Percentiles rank a stretch among this genome's conserved stretches.
These are phyloP conservation scores for Bilobella aurantiaca DNA, from an alignment of 1,140 invertebrate genomes.

Conservation along the genomic window DNA sequence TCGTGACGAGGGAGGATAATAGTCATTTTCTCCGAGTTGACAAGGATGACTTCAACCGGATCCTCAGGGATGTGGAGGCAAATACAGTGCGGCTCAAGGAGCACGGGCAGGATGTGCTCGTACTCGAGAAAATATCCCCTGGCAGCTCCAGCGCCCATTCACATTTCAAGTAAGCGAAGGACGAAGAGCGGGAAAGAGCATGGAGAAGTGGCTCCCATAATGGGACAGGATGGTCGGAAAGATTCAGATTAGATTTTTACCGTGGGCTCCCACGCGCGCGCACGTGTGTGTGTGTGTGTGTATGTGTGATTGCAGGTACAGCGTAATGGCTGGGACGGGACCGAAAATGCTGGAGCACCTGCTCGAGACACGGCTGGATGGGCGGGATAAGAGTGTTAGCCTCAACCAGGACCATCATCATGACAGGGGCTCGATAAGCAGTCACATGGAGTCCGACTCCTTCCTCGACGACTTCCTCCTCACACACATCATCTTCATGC, in stretches of 20 bases:
- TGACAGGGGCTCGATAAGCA: conserved; percentile 38
- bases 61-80: conserved; percentile 74
- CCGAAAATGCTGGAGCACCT: conserved; percentile 80
- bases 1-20: conserved; percentile 69
- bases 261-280: no score
- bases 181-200: no score
- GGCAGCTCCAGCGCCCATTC: conserved; percentile 44
- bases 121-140: conserved; percentile 62
- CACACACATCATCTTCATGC: conserved; percentile 79
- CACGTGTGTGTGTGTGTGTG: no score
- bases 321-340: conserved; percentile 76
- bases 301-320: conserved; percentile 64
- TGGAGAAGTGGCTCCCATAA: no score
- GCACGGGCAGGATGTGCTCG: conserved; percentile 73
- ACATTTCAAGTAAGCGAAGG: conserved; percentile 53
- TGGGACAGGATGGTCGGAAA: no score
- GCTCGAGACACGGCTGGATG: conserved; percentile 65
- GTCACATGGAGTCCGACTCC: conserved; percentile 49
- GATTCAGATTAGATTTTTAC: no score
- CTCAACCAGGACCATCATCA: conserved; percentile 41
- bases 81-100: conserved; percentile 79
- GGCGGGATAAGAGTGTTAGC: conserved; percentile 35
- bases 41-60: conserved; percentile 79
- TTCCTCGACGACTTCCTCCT: conserved; percentile 76
- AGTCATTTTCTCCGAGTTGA: conserved; percentile 76